Evolutionary conservation across 2,797 vertebrate species (phyloP), one percentile per base, ranked within the genome.

Genomic region (Balearica regulorum): DNA sequence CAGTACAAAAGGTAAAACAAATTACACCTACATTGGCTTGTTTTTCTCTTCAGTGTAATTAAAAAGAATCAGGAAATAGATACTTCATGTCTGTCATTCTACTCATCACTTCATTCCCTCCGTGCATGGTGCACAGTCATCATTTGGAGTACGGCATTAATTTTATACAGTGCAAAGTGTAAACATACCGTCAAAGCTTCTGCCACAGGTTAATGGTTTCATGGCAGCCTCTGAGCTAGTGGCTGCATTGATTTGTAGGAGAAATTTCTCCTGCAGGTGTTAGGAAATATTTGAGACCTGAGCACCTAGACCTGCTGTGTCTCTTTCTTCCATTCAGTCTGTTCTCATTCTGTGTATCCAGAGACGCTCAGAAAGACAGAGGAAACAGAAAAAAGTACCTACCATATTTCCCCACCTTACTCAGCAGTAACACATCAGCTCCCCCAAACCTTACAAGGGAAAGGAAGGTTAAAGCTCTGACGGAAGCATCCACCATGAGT

Each of bases 401-500:
- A n/a, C 16, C 9, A 1, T 18, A 55, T 41, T 80, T 57, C 39
- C 28, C 49, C 43, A 43, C 5, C 4, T 28, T 46, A 7, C 26
- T 28, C 37, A 48, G 49, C 54, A 43, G 54, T 2, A 53, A 48
- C 44, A 17, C 35, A 10, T 16, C 10, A 17, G 46, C 24, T 64
- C 15, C 41, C 10, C 11, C 61, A 51, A 28, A 13, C 19, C 35
- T 41, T 6, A 29, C 18, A 26, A 33, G 44, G 25, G 15, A 39
- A 35, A 71, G 12, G 35, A 62, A 43, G 46, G 58, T 26, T 73
- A 55, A 28, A 71, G 19, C 22, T 51, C 57, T 43, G 69, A 15
- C 25, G 29, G 49, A 51, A 0, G 20, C 16, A 3, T 7, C 15
- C 6, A 2, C 11, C 28, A 6, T 0, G 0, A 22, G 16, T 9